Conservation (phyloP, 2,888 invertebrate species). For the Melanchra persicariae region DNA sequence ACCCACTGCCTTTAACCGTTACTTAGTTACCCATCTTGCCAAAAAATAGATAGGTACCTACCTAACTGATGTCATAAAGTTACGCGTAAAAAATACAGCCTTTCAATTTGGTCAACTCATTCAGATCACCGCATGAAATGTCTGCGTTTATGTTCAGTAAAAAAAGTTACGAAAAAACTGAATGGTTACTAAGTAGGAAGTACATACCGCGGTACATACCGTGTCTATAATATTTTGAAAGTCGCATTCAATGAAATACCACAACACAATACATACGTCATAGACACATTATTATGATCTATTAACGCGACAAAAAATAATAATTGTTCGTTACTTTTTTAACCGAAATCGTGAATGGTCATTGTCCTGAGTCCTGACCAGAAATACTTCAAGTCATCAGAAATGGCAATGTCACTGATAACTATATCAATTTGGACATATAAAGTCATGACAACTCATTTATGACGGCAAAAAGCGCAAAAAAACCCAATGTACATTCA, state of each 20-base stretch:
- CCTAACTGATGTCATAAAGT: conserved; percentile 33
- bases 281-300: conserved; percentile 42
- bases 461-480: conserved; percentile 55
- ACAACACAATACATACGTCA: conserved; percentile 46
- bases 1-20: conserved; percentile 15
- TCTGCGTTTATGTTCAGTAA: conserved; percentile 19
- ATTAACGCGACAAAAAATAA: conserved; percentile 51
- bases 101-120: conserved; percentile 36
- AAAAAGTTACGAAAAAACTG: conserved; percentile 28
- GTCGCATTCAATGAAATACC: conserved; percentile 47
- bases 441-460: conserved; percentile 67
- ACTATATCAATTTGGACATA: conserved; percentile 66
- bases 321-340: conserved; percentile 44
- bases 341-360: conserved; percentile 47
- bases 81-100: conserved; percentile 19
- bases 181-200: conserved; percentile 38
- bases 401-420: conserved; percentile 69
- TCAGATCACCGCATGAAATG: conserved; percentile 32
- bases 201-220: conserved; percentile 7
- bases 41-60: conserved; percentile 5
- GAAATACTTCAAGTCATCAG: conserved; percentile 60
- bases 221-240: conserved; percentile 47
- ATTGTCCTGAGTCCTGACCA: conserved; percentile 49
- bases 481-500: conserved; percentile 57
- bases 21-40: conserved; percentile 7